Evolutionary conservation across 2,797 vertebrate species (phyloP), one percentile per base, ranked within the genome.

Genomic region (Orestias chungarensis): DNA sequence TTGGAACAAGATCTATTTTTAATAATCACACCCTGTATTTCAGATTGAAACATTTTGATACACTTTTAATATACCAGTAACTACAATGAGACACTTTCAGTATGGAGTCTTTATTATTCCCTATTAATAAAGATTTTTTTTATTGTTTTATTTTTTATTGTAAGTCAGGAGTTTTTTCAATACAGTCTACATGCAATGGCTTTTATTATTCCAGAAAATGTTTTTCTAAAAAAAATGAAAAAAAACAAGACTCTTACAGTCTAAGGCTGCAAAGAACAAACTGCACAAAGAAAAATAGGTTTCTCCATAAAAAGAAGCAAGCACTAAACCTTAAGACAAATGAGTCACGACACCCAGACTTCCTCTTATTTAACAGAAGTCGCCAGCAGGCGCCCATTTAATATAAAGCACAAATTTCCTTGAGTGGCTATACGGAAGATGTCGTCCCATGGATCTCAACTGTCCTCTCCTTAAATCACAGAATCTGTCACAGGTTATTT

Each of bases 331-430:
- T 76, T 85, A 73, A 84, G 81, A 74, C 70, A 88, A 87, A 90
- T 76, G 67, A 52, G 69, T 73, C 76, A 86, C 59, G 83, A 91
- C 88, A 87, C 82, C 77, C 55, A 79, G 75, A 75, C 82, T 80
- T 68, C 68, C 27, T 50, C 64, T 76, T 74, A 69, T 85, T 81
- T 68, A 89, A 82, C 81, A 86, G 82, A 73, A 85, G 85, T 82
- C 85, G 78, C 23, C 79, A 76, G 78, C 80, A 75, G 0, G 77
- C 25, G 42, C 73, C 81, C 71, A 65, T 77, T 83, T 42, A 50
- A 86, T 74, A 82, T 75, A 81, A 78, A 87, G 84, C 87, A 85
- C 74, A 83, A 64, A 73, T 68, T 75, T 85, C 90, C 87, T 79
- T 59, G 65, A 86, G 86, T 72, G 82, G 55, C 68, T 66, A 29